A percentile compares a stretch with the other conserved stretches of the same genome.
Evolutionary conservation across 37 sponge, comb jelly and placozoan species (phyloP).

Genomic region (Beroe ovata): DNA sequence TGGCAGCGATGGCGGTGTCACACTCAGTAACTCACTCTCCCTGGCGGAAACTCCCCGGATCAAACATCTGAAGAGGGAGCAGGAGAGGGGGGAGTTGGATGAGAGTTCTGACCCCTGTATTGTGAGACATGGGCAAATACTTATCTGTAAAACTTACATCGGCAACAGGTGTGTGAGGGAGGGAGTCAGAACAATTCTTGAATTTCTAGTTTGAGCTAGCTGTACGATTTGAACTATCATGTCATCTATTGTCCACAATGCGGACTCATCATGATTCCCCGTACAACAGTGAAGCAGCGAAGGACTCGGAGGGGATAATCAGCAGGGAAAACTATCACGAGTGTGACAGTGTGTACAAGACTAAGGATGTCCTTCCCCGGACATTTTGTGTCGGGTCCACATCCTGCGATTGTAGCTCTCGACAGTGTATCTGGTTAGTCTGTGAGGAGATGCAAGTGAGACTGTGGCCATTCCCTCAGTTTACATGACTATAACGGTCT

Average conservation of each 20-base stretch:
- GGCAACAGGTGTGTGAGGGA: conserved; percentile 69
- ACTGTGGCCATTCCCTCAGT: too few relatives aligned
- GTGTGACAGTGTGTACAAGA: conserved; percentile 65
- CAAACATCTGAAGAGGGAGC: conserved; percentile 28
- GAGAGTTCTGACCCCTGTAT: conserved; percentile 34
- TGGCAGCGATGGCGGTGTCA: conserved; percentile 30
- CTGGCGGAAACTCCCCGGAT: conserved; percentile 69
- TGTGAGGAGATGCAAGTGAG: too few relatives aligned
- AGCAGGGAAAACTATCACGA: neutral
- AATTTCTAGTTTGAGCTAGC: too few relatives aligned
- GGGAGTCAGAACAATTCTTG: too few relatives aligned
- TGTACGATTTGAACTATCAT: too few relatives aligned
- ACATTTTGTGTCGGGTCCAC: conserved; percentile 1
- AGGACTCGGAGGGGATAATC: neutral
- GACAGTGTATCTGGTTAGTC: conserved; percentile 70
- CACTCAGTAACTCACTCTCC: conserved; percentile 72
- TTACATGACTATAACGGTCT: too few relatives aligned
- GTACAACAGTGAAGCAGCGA: conserved; percentile 37
- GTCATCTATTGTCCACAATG: too few relatives aligned
- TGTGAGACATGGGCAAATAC: conserved; percentile 68
- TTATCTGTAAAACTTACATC: conserved; percentile 76
- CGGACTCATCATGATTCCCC: neutral
- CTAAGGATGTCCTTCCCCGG: conserved; percentile 48
- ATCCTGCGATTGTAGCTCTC: conserved; percentile 67
- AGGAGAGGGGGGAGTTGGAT: conserved; percentile 14